phyloP scores from a whole-genome alignment of 1,140 invertebrate genomes.

The Heliothis subflexa region DNA sequence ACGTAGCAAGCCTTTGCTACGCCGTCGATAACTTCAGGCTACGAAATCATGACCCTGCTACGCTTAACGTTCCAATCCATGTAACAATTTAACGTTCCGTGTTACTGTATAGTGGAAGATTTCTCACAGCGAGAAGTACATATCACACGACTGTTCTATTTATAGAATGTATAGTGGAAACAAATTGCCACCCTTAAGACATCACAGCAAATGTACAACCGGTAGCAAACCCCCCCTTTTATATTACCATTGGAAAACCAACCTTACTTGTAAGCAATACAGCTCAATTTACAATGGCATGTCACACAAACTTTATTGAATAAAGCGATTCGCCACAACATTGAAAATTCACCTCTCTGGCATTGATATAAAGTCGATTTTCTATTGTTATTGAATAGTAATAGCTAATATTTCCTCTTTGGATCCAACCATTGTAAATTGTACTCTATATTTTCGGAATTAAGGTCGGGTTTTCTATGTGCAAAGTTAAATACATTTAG shows the following conservation, averaged over 20 bases:
- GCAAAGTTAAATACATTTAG: slow-evolving; percentile 27
- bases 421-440: not conserved
- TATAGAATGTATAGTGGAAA: slow-evolving; percentile 34
- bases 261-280: slow-evolving; percentile 25
- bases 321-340: not conserved
- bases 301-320: slow-evolving; percentile 26
- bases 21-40: not conserved
- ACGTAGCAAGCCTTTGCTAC: slow-evolving; percentile 2
- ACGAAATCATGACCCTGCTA: not conserved
- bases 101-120: not conserved
- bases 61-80: not conserved
- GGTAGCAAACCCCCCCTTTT: slow-evolving; percentile 53
- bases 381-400: not conserved
- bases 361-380: not conserved
- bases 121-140: not conserved
- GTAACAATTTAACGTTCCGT: not conserved
- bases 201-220: slow-evolving; percentile 63
- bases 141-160: slow-evolving; percentile 25
- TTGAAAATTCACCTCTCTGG: not conserved
- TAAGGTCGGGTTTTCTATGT: not conserved
- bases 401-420: slow-evolving; percentile 38
- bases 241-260: not conserved
- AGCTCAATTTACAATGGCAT: not conserved
- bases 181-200: slow-evolving; percentile 46
- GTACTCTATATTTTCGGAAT: not conserved